Base-by-base conservation (phyloP, 2,113 vertebrate genomes). In the Nyctereutes procyonoides region DNA sequence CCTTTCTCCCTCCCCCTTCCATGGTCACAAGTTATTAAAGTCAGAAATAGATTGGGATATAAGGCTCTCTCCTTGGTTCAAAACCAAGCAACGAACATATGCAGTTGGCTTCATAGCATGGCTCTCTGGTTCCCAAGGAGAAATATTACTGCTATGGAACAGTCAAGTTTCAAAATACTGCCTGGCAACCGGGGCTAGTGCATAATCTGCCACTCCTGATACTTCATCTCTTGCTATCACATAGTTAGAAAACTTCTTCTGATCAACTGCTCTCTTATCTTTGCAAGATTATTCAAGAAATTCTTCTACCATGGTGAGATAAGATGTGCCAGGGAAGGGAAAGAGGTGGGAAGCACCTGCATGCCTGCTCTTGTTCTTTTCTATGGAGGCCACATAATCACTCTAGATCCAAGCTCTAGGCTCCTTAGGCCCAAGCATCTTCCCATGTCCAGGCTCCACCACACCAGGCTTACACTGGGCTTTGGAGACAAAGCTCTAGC, bases 251-350 rank as follows among this genome's bases (percentile, higher is more conserved):
- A 80, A 83, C 38, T 51, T 84, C 48, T 88, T 81, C 53, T 28
- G 3, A 10, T 28, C 58, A 84, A 55, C 38, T 83, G 56, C 74
- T 92, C 58, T 89, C 28, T 35, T 77, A 79, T 15, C 77, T 93
- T 38, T 43, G 38, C 84, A 92, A 79, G 35, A 19, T 69, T 63
- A 71, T 96, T 87, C 90, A 92, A 73, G 60, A 51, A 97, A 43
- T 13, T 67, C 32, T 90, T 55, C 69, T 65, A 69, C 20, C 67
- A 22, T 1, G 84, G 24, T 92, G 48, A 95, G 65, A 74, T 32
- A 58, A 67, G 16, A 67, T 48, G 53, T 80, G 32, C 76, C 80
- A 90, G 22, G 48, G 32, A 48, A 79, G 32, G 43, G 32, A 86
- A 30, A 11, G 20, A 30, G 32, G 30, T 26, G 7, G 62, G 24